Percentiles rank a stretch among this genome's conserved stretches.
These are phyloP conservation scores for Hippopotamyrus pictus DNA, from an alignment of 2,797 vertebrate species.

Conservation along the genomic window DNA sequence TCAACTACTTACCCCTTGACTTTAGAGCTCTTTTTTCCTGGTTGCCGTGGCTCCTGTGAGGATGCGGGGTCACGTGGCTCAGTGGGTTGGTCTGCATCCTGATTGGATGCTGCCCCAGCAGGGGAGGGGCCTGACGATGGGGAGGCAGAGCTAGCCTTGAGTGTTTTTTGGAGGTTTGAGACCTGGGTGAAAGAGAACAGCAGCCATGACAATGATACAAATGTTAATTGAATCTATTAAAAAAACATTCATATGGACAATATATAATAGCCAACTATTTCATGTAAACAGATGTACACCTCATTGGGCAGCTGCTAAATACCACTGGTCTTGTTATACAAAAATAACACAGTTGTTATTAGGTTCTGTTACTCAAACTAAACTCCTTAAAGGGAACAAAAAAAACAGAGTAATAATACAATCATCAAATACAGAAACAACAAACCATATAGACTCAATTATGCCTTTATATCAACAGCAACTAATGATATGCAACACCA, in stretches of 20 bases:
- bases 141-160: slow-evolving; percentile 82
- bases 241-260: not conserved
- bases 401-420: not conserved
- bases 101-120: slow-evolving; percentile 79
- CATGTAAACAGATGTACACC: not conserved
- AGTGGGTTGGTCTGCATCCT: slow-evolving; percentile 68
- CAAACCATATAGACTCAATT: not conserved
- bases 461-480: not conserved
- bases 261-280: not conserved
- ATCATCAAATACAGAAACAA: not conserved
- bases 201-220: not conserved
- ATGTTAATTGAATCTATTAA: not conserved
- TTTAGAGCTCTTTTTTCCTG: slow-evolving; percentile 94
- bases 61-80: slow-evolving; percentile 76
- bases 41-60: slow-evolving; percentile 86
- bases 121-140: slow-evolving; percentile 73
- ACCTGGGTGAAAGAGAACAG: slow-evolving; percentile 60
- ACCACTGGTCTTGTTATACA: not conserved
- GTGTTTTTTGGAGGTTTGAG: slow-evolving; percentile 91
- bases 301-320: not conserved
- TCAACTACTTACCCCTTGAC: slow-evolving; percentile 83
- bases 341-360: not conserved
- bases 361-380: not conserved
- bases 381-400: not conserved
- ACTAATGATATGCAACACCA: not conserved